A percentile compares a stretch with the other conserved stretches of the same genome.
Evolutionary conservation across 2,888 invertebrate genomes (phyloP).

Genomic region (Monopis laevigella): DNA sequence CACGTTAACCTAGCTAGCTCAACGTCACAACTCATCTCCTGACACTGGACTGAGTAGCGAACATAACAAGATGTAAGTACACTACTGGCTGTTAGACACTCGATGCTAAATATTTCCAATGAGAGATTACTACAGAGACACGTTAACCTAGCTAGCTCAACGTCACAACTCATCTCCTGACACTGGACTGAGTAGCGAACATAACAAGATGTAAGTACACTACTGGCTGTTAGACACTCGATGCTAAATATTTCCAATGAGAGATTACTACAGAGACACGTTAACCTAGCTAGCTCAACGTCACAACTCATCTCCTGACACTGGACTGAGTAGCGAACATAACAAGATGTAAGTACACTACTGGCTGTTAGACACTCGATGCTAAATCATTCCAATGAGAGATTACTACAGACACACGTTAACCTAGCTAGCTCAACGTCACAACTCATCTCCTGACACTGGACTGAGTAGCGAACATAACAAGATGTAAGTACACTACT

Average conservation of each 20-base stretch:
- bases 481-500: conserved; percentile 46
- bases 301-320: conserved; percentile 62
- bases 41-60: conserved; percentile 48
- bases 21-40: conserved; percentile 60
- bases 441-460: conserved; percentile 61
- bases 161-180: conserved; percentile 62
- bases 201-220: conserved; percentile 43
- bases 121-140: too few relatives aligned
- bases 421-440: conserved; percentile 52
- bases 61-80: conserved; percentile 44
- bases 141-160: conserved; percentile 49
- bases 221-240: too few relatives aligned
- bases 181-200: conserved; percentile 44
- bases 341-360: conserved; percentile 44
- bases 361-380: too few relatives aligned
- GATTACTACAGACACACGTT: conserved; percentile 41
- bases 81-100: too few relatives aligned
- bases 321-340: conserved; percentile 43
- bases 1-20: too few relatives aligned
- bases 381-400: too few relatives aligned
- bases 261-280: too few relatives aligned
- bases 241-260: too few relatives aligned
- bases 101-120: too few relatives aligned
- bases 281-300: conserved; percentile 51
- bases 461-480: conserved; percentile 42